Conservation (phyloP, 2,113 vertebrate species). For the Naja naja region DNA sequence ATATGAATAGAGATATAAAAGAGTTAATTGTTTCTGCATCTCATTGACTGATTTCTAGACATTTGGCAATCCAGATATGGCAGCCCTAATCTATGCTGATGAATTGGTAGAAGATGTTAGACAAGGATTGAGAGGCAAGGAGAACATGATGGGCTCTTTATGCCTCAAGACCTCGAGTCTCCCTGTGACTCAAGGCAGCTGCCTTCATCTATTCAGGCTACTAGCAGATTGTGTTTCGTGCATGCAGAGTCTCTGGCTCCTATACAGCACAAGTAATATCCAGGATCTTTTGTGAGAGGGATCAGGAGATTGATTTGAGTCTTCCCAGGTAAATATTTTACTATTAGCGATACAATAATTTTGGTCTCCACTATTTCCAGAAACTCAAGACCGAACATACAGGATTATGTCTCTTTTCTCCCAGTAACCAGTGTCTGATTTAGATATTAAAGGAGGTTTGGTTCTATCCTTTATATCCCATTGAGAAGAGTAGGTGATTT, state of each 20-base stretch:
- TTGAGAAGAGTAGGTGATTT: background rate
- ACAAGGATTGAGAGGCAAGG: background rate
- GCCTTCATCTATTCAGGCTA: background rate
- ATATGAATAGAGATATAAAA: background rate
- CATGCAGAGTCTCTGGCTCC: background rate
- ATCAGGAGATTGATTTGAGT: background rate
- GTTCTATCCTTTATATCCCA: background rate
- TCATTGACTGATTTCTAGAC: background rate
- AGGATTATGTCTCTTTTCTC: background rate
- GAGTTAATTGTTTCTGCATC: background rate
- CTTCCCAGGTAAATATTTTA: background rate
- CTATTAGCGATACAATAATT: background rate
- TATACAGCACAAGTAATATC: background rate
- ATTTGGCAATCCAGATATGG: background rate
- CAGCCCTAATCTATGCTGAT: background rate
- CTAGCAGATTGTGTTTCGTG: background rate
- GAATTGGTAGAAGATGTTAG: background rate
- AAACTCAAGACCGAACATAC: background rate
- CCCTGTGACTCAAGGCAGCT: background rate
- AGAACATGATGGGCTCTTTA: background rate
- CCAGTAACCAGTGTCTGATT: background rate
- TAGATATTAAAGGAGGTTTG: background rate
- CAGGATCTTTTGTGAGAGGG: background rate
- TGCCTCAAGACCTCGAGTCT: background rate
- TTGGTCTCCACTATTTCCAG: background rate